Base-by-base conservation (phyloP, 2,113 vertebrate species). In the Tychaedon coryphoeus region DNA sequence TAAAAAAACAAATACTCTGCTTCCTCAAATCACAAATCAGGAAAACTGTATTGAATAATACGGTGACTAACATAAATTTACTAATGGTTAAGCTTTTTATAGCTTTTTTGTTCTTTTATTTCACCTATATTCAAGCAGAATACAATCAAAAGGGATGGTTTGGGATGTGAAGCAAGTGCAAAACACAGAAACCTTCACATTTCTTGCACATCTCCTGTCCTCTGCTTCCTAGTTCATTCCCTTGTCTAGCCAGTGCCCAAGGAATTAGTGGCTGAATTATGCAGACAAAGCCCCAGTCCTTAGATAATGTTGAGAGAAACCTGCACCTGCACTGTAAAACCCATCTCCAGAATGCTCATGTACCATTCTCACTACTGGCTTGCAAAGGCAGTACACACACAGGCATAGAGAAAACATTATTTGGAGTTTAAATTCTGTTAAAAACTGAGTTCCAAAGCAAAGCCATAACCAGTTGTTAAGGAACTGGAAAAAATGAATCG, bases 311-410 rank as follows among this genome's bases (percentile, higher is more conserved):
- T 58, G 78, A 42, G 15, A n/a, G 51, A 62, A 72, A 40, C 29
- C 29, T 1, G 2, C 19, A 4, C 8, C 48, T 51, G 18, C 22
- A 66, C 6, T 67, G 25, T n/a, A 28, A 23, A 76, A 42, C 25
- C 17, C 4, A 12, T 40, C 40, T 67, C 12, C 15, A 0, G 25
- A 17, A 19, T 1, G 19, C 24, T 64, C 0, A 0, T 6, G 14
- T 6, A 29, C 23, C 0, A 5, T 4, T 72, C 36, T 17, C 38
- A 19, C 19, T 14, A 0, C 25, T 6, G 43, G 12, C 22, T 16
- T 48, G 33, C 25, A 47, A 56, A 79, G 58, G 51, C 3, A 3
- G 14, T 8, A 33, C 47, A 14, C 18, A 12, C 13, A 25, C 19
- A 45, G n/a, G 23, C 2, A 0, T 45, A 38, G 70, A 79, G 31